Conservation (phyloP, 35 echinoderm and acorn worm species). For the Holothuria glaberrima region DNA sequence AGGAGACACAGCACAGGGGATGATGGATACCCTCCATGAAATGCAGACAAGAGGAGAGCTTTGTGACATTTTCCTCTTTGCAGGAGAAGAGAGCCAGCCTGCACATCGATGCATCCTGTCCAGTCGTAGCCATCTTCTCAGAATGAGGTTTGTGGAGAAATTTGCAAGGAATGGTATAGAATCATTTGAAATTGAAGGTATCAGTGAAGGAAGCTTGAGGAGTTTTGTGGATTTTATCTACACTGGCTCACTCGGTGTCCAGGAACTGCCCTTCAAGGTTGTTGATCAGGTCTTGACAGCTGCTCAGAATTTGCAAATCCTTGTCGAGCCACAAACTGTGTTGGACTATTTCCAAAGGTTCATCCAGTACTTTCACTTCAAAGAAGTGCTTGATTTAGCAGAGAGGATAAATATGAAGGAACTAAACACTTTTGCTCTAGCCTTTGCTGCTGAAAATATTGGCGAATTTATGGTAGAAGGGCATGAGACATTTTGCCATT, state of each 20-base stretch:
- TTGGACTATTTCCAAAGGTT: constrained; percentile 12
- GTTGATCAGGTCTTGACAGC: constrained; percentile 42
- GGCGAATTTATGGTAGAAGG: constrained; percentile 26
- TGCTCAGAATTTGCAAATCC: constrained; percentile 17
- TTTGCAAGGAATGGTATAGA: background rate
- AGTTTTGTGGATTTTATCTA: constrained; percentile 67
- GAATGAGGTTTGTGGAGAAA: constrained; percentile 47
- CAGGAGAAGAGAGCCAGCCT: constrained; percentile 53
- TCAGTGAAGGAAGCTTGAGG: constrained; percentile 38
- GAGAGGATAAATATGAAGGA: background rate
- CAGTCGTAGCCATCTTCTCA: constrained; percentile 70
- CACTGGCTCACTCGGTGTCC: constrained; percentile 36
- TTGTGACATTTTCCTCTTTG: constrained; percentile 79
- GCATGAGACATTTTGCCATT: background rate
- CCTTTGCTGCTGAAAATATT: constrained; percentile 17
- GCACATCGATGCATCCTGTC: constrained; percentile 80
- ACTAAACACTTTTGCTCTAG: background rate
- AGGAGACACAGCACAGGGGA: background rate
- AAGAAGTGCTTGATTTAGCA: constrained; percentile 9
- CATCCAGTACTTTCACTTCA: constrained; percentile 6
- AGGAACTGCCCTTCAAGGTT: constrained; percentile 30
- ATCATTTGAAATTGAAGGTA: constrained; percentile 33
- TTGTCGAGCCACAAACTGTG: background rate
- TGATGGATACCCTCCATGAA: constrained; percentile 64
- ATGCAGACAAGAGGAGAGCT: constrained; percentile 68